These are phyloP conservation scores for Criorhina ranunculi DNA, from an alignment of 2,888 invertebrate genomes.

Conservation along the genomic window DNA sequence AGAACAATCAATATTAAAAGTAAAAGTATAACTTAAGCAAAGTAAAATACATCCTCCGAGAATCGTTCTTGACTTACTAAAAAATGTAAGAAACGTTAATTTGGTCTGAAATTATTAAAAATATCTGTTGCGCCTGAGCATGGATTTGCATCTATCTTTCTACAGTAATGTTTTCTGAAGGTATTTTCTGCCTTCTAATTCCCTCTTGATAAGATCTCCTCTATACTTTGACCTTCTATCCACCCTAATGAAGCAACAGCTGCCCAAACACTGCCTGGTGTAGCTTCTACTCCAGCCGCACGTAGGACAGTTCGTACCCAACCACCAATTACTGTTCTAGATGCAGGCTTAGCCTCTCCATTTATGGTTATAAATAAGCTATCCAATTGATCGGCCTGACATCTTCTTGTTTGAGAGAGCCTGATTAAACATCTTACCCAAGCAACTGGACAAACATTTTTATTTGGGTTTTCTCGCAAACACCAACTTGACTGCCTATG, in stretches of 20 bases:
- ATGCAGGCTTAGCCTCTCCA: constrained; percentile 9
- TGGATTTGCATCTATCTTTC: not conserved
- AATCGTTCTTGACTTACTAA: too few species aligned
- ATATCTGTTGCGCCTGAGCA: not conserved
- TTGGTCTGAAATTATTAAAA: too few species aligned
- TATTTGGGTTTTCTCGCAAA: constrained; percentile 1
- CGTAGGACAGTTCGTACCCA: constrained; percentile 10
- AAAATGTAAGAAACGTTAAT: too few species aligned
- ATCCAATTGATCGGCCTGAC: not conserved
- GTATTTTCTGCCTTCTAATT: not conserved
- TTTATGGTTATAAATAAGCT: constrained; percentile 17
- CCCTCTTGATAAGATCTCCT: constrained; percentile 4
- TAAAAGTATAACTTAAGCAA: too few species aligned
- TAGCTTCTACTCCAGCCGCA: constrained; percentile 1
- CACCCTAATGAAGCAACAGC: constrained; percentile 8
- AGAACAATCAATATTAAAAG: too few species aligned
- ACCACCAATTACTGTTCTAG: constrained; percentile 7
- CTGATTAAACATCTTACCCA: constrained; percentile 7
- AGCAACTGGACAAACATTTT: constrained; percentile 7
- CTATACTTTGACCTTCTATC: not conserved
- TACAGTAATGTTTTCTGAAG: not conserved
- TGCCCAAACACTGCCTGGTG: constrained; percentile 15
- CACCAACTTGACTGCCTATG: constrained; percentile 41
- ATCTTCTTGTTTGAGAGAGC: constrained; percentile 12
- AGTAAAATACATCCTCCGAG: too few species aligned